Conservation (phyloP, 1,140 invertebrate genomes). For the Ruditapes philippinarum region DNA sequence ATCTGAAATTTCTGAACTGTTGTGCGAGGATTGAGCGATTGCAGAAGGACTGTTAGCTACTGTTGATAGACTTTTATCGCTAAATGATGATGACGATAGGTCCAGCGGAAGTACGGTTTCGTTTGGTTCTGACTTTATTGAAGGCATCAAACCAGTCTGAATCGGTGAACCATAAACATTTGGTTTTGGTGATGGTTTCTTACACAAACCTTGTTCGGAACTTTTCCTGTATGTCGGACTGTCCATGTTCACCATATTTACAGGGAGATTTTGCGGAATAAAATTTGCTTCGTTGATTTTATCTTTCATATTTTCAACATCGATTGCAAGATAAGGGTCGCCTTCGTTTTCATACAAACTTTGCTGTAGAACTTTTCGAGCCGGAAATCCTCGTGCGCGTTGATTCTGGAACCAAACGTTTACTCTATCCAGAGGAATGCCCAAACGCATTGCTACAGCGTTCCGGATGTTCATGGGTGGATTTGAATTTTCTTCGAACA, state of each 20-base stretch:
- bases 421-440: slow-evolving; percentile 61
- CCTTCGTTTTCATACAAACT: not conserved
- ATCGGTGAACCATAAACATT: not conserved
- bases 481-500: slow-evolving; percentile 67
- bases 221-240: not conserved
- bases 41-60: not conserved
- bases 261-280: not conserved
- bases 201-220: not conserved
- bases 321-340: not conserved
- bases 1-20: not conserved
- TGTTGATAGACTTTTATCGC: not conserved
- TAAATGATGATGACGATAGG: not conserved
- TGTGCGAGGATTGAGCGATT: no score
- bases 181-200: not conserved
- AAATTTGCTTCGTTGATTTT: not conserved
- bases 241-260: not conserved
- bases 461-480: slow-evolving; percentile 56
- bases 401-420: slow-evolving; percentile 69
- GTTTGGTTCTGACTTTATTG: not conserved
- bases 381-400: slow-evolving; percentile 62
- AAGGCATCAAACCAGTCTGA: no score
- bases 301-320: slow-evolving; percentile 22
- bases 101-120: not conserved
- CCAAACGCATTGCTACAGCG: slow-evolving; percentile 41
- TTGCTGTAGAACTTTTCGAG: slow-evolving; percentile 42